These are phyloP conservation scores for Myocastor coypus DNA, from an alignment of 2,113 vertebrate genomes.

Conservation along the genomic window DNA sequence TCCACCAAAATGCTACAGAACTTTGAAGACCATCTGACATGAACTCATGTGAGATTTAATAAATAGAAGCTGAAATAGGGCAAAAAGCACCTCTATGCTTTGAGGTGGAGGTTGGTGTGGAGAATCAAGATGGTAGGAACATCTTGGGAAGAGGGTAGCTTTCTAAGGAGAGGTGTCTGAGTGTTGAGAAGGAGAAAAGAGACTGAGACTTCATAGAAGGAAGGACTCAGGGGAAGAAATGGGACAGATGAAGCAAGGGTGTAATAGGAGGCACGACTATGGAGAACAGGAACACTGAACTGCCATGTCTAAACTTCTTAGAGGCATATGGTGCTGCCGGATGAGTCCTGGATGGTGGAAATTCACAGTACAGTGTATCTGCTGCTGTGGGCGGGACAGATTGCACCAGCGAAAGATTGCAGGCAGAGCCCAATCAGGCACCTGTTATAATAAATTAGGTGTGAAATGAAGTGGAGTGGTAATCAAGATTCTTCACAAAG, in stretches of 20 bases:
- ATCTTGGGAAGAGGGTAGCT: not conserved
- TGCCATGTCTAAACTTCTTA: not conserved
- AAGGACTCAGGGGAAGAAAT: not conserved
- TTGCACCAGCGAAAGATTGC: not conserved
- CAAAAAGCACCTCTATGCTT: not conserved
- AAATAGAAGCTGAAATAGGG: not conserved
- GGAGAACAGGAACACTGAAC: not conserved
- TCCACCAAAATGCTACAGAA: not conserved
- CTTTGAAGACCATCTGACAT: constrained; percentile 1
- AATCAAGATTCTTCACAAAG: not conserved
- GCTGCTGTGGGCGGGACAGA: not conserved
- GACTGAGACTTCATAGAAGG: not conserved
- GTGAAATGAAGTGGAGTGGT: constrained; percentile 9
- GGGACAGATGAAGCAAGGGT: not conserved
- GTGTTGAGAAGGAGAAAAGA: not conserved
- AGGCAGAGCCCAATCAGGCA: constrained; percentile 5
- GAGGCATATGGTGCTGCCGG: not conserved
- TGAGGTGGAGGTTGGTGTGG: not conserved
- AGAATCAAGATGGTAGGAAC: not conserved
- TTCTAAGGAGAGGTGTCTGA: not conserved
- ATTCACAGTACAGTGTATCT: not conserved
- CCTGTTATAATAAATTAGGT: not conserved
- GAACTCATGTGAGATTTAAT: not conserved
- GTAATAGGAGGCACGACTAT: rapidly evolving
- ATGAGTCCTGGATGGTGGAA: not conserved